Evolutionary conservation across 1,140 invertebrate genomes (phyloP).

Genomic region (Neodiprion virginianus): DNA sequence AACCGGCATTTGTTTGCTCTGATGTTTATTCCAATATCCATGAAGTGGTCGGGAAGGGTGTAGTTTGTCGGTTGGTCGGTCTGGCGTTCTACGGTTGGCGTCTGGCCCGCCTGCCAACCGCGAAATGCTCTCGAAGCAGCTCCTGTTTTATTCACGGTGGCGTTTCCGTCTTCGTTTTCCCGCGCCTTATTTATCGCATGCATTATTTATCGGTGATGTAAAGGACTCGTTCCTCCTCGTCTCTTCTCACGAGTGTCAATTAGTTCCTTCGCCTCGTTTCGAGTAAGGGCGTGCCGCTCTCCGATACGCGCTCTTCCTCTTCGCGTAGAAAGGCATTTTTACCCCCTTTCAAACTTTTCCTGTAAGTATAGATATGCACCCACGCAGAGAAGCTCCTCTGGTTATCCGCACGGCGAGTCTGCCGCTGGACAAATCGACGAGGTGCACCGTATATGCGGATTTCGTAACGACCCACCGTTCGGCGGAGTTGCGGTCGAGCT

Average conservation of each 20-base stretch:
- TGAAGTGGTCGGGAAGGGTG: not conserved
- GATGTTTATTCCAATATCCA: not conserved
- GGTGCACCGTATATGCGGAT: too few relatives aligned
- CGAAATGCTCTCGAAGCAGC: not conserved
- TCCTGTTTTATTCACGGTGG: slow-evolving; percentile 6
- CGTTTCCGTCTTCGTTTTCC: slow-evolving; percentile 1
- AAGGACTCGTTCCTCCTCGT: not conserved
- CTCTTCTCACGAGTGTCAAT: not conserved
- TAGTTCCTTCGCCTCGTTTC: not conserved
- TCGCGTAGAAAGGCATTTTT: too few relatives aligned
- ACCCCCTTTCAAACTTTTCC: too few relatives aligned
- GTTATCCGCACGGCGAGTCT: too few relatives aligned
- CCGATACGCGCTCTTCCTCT: too few relatives aligned
- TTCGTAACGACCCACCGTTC: too few relatives aligned
- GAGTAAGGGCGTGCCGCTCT: not conserved
- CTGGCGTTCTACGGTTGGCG: not conserved
- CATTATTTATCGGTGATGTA: slow-evolving; percentile 5
- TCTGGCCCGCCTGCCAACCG: slow-evolving; percentile 1
- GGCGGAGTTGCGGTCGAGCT: too few relatives aligned
- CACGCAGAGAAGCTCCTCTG: too few relatives aligned
- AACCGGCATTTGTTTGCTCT: not conserved
- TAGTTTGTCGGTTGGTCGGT: slow-evolving; percentile 1
- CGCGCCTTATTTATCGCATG: not conserved
- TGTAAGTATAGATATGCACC: too few relatives aligned
- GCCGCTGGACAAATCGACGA: too few relatives aligned